These are phyloP conservation scores for Brachyistius frenatus DNA, from an alignment of 2,113 vertebrate species.

Conservation along the genomic window DNA sequence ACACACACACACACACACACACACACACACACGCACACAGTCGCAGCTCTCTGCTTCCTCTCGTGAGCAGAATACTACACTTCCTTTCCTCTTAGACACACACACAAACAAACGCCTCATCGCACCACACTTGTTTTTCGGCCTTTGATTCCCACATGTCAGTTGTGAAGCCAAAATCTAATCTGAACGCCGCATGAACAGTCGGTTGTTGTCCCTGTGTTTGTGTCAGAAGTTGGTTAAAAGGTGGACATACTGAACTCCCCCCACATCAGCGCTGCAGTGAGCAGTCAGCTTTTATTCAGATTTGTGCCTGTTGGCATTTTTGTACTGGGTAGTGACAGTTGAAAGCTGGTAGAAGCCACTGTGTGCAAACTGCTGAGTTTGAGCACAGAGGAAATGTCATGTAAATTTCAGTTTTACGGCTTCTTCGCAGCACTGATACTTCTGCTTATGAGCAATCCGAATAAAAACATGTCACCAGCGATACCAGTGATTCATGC, in stretches of 20 bases:
- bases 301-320: constrained; percentile 54
- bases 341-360: constrained; percentile 49
- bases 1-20: constrained; percentile 21
- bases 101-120: constrained; percentile 2
- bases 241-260: constrained; percentile 25
- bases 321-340: constrained; percentile 53
- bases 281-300: constrained; percentile 47
- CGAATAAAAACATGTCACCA: constrained; percentile 2
- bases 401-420: constrained; percentile 32
- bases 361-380: constrained; percentile 47
- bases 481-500: too few relatives aligned
- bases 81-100: constrained; percentile 43
- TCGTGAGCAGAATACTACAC: constrained; percentile 43
- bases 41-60: background rate
- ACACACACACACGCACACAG: constrained; percentile 1
- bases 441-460: background rate
- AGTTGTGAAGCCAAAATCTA: background rate
- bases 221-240: constrained; percentile 15
- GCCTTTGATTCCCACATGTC: constrained; percentile 9
- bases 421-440: background rate
- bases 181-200: background rate
- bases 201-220: background rate
- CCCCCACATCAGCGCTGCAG: constrained; percentile 10
- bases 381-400: constrained; percentile 30
- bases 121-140: background rate